Evolutionary conservation across 2,113 vertebrate species (phyloP).

Genomic region (Orthonyx spaldingii): DNA sequence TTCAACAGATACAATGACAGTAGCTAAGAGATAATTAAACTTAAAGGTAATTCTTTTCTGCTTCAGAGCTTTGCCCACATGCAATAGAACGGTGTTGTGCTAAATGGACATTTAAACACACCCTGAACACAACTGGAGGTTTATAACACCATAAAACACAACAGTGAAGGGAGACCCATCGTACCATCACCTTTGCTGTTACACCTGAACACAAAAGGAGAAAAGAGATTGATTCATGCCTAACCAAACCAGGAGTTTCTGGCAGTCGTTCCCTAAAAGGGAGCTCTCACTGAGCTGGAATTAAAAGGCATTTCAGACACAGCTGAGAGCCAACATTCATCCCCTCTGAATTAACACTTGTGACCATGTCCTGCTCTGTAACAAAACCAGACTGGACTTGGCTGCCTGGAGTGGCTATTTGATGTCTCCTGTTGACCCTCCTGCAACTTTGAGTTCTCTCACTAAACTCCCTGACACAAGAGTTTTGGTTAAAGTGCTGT

Average conservation of each 20-base stretch:
- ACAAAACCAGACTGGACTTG: background rate
- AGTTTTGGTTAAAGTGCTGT: background rate
- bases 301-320: background rate
- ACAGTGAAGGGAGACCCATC: fast-evolving
- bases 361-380: background rate
- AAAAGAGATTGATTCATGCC: background rate
- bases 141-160: background rate
- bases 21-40: background rate
- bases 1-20: background rate
- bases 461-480: background rate
- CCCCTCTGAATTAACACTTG: background rate
- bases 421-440: background rate
- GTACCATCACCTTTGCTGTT: background rate
- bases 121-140: background rate
- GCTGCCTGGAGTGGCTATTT: background rate
- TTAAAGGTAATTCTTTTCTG: background rate
- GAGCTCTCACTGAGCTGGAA: background rate
- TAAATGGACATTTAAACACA: background rate
- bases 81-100: background rate
- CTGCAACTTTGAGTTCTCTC: background rate
- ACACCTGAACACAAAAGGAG: background rate
- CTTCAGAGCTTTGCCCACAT: background rate
- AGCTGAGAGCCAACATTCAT: background rate
- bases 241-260: background rate
- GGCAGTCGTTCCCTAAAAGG: background rate